phyloP scores from a whole-genome alignment of 2,113 vertebrate species.

The Nycticorax nycticorax region DNA sequence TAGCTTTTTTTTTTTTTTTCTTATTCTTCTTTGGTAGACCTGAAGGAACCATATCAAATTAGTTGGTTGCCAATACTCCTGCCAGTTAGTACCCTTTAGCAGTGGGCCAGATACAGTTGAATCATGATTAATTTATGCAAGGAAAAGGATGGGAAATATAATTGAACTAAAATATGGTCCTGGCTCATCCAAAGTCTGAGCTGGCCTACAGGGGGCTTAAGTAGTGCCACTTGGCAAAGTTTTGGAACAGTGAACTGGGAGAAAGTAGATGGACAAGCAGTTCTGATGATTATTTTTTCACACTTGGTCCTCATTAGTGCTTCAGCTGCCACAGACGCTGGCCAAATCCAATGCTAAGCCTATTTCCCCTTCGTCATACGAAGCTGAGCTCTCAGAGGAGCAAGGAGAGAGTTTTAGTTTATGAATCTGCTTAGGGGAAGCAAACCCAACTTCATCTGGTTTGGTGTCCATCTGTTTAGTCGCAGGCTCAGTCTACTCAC shows the following conservation, averaged over 20 bases:
- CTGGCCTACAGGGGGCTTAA: background rate
- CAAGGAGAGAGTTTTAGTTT: background rate
- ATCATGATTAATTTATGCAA: background rate
- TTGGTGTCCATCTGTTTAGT: background rate
- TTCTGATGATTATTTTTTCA: background rate
- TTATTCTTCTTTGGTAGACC: background rate
- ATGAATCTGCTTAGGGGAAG: background rate
- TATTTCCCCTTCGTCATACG: background rate
- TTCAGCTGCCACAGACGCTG: background rate
- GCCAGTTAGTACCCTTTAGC: background rate
- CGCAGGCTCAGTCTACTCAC: background rate
- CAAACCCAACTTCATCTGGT: background rate
- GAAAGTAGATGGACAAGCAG: background rate
- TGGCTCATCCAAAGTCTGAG: background rate
- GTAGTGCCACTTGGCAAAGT: background rate
- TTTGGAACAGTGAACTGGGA: background rate
- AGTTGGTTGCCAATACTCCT: background rate
- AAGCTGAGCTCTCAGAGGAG: background rate
- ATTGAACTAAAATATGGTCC: background rate
- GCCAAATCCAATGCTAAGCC: background rate
- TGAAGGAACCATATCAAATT: background rate
- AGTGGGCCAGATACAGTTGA: background rate
- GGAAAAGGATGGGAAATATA: background rate
- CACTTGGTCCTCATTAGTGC: background rate
- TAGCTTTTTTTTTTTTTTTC: background rate